Evolutionary conservation across 2,888 invertebrate species (phyloP).

Genomic region (Parnassius smintheus): DNA sequence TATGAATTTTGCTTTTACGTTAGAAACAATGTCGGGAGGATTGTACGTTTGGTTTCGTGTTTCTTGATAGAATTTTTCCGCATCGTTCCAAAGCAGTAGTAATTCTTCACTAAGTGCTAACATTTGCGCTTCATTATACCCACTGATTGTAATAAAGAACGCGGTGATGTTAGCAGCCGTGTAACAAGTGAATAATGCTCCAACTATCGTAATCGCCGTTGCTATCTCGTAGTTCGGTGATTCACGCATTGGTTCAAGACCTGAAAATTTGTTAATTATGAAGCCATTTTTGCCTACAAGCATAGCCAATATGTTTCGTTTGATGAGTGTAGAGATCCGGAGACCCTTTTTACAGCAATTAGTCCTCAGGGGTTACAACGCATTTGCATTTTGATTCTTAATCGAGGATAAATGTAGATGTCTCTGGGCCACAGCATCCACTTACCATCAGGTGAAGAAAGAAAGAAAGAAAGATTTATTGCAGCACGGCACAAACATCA

Average conservation of each 20-base stretch:
- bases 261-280: constrained; percentile 33
- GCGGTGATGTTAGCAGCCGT: constrained; percentile 44
- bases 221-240: constrained; percentile 56
- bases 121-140: constrained; percentile 57
- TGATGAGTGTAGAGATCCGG: too few relatives aligned
- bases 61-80: constrained; percentile 29
- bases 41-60: constrained; percentile 8
- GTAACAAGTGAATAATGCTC: constrained; percentile 41
- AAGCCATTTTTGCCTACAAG: too few relatives aligned
- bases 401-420: too few relatives aligned
- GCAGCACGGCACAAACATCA: too few relatives aligned
- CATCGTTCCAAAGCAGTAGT: constrained; percentile 45
- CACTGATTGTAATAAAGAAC: constrained; percentile 46
- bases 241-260: constrained; percentile 53
- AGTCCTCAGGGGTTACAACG: too few relatives aligned
- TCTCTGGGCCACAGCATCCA: too few relatives aligned
- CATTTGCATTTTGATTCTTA: too few relatives aligned
- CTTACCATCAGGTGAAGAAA: too few relatives aligned
- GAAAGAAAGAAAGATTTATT: too few relatives aligned
- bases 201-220: constrained; percentile 30
- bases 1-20: constrained; percentile 28
- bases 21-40: background rate
- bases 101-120: constrained; percentile 51
- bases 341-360: too few relatives aligned
- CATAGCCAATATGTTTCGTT: too few relatives aligned